phyloP scores from a whole-genome alignment of 37 sponge, comb jelly and placozoan species.

The Tethya wilhelma region DNA sequence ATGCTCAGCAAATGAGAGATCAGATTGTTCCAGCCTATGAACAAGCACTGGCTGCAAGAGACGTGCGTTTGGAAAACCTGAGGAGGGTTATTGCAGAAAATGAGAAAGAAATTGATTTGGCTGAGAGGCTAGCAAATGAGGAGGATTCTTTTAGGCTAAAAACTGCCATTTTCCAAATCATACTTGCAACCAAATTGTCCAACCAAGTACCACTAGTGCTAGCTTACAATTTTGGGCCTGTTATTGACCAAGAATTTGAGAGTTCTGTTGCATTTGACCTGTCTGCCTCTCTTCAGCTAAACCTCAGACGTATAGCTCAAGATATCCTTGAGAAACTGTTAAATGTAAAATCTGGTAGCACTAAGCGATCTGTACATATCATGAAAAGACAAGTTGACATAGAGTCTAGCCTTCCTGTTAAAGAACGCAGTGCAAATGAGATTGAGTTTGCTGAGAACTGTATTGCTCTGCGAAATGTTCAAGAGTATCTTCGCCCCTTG shows the following conservation, averaged over 20 bases:
- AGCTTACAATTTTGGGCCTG: not conserved
- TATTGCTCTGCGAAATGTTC: not conserved
- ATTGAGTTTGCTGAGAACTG: conserved; percentile 1
- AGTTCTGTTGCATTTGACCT: not conserved
- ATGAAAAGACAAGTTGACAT: not conserved
- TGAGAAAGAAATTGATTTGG: not conserved
- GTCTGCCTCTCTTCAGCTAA: not conserved
- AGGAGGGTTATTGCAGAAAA: not conserved
- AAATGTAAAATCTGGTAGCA: not conserved
- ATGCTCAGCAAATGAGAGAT: conserved; percentile 7
- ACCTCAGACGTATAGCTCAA: not conserved
- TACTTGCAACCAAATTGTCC: not conserved
- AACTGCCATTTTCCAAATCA: not conserved
- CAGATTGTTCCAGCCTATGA: conserved; percentile 1
- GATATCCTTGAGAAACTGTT: conserved; percentile 1
- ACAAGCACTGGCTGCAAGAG: not conserved
- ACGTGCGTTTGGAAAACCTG: not conserved
- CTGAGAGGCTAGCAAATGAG: not conserved
- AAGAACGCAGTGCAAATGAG: not conserved
- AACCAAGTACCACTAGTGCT: not conserved
- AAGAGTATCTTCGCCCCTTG: conserved; percentile 15
- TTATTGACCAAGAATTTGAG: not conserved
- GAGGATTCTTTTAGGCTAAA: not conserved
- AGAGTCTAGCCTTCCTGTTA: not conserved
- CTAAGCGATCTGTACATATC: not conserved